Conservation (phyloP, 2,888 invertebrate species). For the Abscondita cerata region DNA sequence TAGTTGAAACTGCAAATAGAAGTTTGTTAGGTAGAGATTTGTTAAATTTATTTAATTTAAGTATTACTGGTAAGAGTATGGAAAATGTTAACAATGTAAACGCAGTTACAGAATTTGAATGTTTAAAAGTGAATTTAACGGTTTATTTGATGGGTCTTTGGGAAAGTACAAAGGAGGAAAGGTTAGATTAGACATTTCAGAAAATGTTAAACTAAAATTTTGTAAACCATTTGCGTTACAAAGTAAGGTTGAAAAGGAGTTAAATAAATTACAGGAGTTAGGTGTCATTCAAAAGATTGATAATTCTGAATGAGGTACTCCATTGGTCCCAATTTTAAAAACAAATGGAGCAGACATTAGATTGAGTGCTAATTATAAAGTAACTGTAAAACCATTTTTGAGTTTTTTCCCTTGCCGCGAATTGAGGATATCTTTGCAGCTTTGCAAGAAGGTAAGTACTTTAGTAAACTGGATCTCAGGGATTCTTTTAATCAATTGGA, state of each 20-base stretch:
- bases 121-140: not conserved
- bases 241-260: conserved; percentile 30
- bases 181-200: conserved; percentile 18
- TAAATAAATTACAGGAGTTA: conserved; percentile 23
- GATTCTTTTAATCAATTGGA: too few relatives aligned
- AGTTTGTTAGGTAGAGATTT: too few relatives aligned
- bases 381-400: conserved; percentile 42
- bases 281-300: conserved; percentile 13
- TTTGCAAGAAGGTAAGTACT: too few relatives aligned
- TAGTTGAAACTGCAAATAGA: too few relatives aligned
- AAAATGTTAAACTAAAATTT: conserved; percentile 26
- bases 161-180: conserved; percentile 24
- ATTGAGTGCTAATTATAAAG: not conserved
- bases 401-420: too few relatives aligned
- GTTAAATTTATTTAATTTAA: too few relatives aligned
- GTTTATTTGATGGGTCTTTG: conserved; percentile 21
- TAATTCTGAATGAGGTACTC: conserved; percentile 32
- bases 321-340: conserved; percentile 12
- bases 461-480: too few relatives aligned
- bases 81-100: too few relatives aligned
- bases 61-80: too few relatives aligned
- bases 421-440: too few relatives aligned
- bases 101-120: too few relatives aligned
- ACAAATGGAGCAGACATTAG: not conserved
- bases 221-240: conserved; percentile 26